Evolutionary conservation across 35 echinoderm and acorn worm species (phyloP).

Genomic region (Heliocidaris erythrogramma): DNA sequence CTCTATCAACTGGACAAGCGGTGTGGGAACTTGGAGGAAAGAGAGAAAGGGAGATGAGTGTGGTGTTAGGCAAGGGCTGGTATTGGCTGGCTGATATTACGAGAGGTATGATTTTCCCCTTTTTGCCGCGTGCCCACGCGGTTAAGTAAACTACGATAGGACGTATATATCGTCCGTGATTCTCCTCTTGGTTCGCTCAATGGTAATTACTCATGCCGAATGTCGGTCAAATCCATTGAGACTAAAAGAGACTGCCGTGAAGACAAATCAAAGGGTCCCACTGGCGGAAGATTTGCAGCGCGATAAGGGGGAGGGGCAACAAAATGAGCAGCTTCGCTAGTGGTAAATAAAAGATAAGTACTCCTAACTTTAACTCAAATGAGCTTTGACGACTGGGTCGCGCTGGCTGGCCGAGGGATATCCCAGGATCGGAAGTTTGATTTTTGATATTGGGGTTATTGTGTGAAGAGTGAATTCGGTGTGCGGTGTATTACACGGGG

Average conservation of each 20-base stretch:
- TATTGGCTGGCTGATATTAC: conserved; percentile 11
- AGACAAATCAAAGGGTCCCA: not conserved
- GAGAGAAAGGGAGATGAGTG: not conserved
- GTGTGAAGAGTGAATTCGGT: not conserved
- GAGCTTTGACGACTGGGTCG: not conserved
- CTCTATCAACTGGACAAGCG: not conserved
- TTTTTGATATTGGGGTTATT: not conserved
- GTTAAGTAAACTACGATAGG: conserved; percentile 27
- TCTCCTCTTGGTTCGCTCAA: conserved; percentile 29
- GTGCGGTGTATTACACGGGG: not conserved
- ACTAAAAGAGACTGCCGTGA: not conserved
- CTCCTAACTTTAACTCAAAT: not conserved
- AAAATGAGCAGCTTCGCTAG: not conserved
- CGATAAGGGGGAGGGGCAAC: conserved; percentile 8
- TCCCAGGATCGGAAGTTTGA: not conserved
- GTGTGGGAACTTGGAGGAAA: not conserved
- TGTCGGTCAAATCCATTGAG: conserved; percentile 44
- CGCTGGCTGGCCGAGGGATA: not conserved
- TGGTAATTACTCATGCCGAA: conserved; percentile 40
- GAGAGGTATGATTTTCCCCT: not conserved
- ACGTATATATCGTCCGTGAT: not conserved
- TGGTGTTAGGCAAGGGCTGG: not conserved
- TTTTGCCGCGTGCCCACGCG: not conserved
- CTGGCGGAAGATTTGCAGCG: not conserved
- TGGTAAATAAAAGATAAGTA: not conserved